These are phyloP conservation scores for Cryptocheilus praepositus DNA, from an alignment of 2,888 invertebrate genomes.

Conservation along the genomic window DNA sequence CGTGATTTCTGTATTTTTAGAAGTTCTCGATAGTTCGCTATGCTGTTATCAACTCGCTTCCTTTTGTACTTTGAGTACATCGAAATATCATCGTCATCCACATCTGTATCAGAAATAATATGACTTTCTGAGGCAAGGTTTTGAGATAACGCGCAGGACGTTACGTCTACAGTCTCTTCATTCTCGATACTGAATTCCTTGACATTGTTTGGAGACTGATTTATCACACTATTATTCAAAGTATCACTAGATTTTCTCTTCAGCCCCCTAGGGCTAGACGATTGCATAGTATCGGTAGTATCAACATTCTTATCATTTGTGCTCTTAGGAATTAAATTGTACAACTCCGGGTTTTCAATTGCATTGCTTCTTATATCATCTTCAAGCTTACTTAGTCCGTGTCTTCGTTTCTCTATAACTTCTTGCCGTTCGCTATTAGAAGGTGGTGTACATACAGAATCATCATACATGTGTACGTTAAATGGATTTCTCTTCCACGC, in stretches of 20 bases:
- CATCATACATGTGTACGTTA: constrained; percentile 21
- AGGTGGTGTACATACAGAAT: constrained; percentile 2
- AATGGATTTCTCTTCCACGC: constrained; percentile 57
- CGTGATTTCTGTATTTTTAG: constrained; percentile 4
- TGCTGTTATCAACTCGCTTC: constrained; percentile 61
- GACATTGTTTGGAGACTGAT: neutral
- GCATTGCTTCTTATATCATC: constrained; percentile 25
- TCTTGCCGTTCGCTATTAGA: constrained; percentile 4
- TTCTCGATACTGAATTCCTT: neutral
- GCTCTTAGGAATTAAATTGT: constrained; percentile 14
- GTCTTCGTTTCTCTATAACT: constrained; percentile 13
- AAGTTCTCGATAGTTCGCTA: constrained; percentile 60
- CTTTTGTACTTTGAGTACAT: constrained; percentile 66
- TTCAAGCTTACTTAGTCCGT: constrained; percentile 31
- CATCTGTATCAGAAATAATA: constrained; percentile 20
- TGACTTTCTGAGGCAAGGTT: neutral
- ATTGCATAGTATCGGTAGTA: neutral
- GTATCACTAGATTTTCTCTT: too few relatives aligned
- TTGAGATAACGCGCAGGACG: too few relatives aligned
- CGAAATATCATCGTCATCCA: constrained; percentile 50
- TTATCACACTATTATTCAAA: neutral
- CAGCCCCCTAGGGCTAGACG: too few relatives aligned
- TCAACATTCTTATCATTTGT: constrained; percentile 3
- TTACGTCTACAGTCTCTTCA: neutral
- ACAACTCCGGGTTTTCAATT: constrained; percentile 27